Evolutionary conservation across 2,888 invertebrate genomes (phyloP), one percentile per base, ranked within the genome.

Genomic region (Piscicola geometra): DNA sequence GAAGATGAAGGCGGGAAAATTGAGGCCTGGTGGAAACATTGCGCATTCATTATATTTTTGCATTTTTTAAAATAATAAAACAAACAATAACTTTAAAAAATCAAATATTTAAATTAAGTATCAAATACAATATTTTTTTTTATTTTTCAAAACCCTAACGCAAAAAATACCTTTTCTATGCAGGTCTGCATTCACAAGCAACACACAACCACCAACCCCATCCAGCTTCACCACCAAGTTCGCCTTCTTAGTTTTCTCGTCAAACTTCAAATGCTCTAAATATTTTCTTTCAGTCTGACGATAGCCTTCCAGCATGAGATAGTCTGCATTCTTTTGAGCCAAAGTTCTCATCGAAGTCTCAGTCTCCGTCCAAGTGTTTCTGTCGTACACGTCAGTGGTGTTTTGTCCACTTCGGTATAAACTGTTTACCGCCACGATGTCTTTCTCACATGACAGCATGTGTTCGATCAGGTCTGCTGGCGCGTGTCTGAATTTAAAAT

Each of bases 361-460:
- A 0, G 83, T 84, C 67, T 84, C 84, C 21, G 81, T 80, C 83
- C 84, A 84, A 0, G 83, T 82, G 76, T 84, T 84, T 71, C 81
- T 80, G 78, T 83, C 83, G 76, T 81, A 83, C 1, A 81, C 78
- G 41, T 79, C 75, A 15, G 76, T 60, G 18, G 47, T 52, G 1
- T 75, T 71, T 33, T 25, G 35, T 76, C 79, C 33, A 66, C 70
- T 0, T 67, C 73, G 0, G 76, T 80, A 83, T 30, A 83, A 75
- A 77, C 83, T 83, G 1, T 80, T 78, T 0, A 83, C 82, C 5
- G 80, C 81, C 0, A 82, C 82, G 1, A 83, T 80, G 71, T 82
- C 81, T 35, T 80, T 80, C 12, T 81, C 77, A 0, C 82, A 80
- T 28, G 79, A 81, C 21, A 83, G 32, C 21, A 84, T 76, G 69